phyloP scores from a whole-genome alignment of 2,888 invertebrate genomes.

The Tenthredo amoena region DNA sequence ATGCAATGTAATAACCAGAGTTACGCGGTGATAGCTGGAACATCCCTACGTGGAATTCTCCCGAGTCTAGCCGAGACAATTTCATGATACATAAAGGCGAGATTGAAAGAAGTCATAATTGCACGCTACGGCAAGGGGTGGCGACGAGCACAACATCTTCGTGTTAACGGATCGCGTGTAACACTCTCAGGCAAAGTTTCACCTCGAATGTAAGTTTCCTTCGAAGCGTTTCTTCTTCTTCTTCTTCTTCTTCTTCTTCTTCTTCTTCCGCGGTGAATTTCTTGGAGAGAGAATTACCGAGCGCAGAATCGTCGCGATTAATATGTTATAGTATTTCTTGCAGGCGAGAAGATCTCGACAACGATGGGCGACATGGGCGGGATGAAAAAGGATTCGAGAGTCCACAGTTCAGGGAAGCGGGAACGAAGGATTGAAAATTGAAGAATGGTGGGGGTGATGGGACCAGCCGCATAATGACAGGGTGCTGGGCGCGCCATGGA shows the following conservation, averaged over 20 bases:
- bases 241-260: background rate
- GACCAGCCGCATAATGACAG: constrained; percentile 75
- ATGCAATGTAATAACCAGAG: background rate
- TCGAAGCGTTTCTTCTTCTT: background rate
- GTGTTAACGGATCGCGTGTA: constrained; percentile 41
- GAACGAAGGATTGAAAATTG: constrained; percentile 65
- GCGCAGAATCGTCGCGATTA: background rate
- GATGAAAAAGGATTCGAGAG: constrained; percentile 25
- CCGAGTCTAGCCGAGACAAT: background rate
- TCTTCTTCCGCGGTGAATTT: background rate
- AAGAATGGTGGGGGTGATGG: constrained; percentile 71
- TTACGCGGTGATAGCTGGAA: background rate
- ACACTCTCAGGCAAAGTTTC: constrained; percentile 7
- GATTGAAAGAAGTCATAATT: constrained; percentile 4
- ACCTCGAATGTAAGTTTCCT: constrained; percentile 10
- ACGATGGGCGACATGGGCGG: constrained; percentile 42
- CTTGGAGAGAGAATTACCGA: background rate
- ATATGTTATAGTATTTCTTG: constrained; percentile 2
- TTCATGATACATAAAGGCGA: background rate
- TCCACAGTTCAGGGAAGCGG: constrained; percentile 18
- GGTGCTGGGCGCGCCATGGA: constrained; percentile 72
- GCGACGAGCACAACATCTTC: constrained; percentile 14
- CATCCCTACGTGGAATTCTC: background rate
- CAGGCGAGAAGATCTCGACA: constrained; percentile 8
- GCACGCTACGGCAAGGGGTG: background rate